A percentile compares a stretch with the other conserved stretches of the same genome.
phyloP scores from a whole-genome alignment of 30 jellyfish, hydroid and myxozoan genomes.

The Pseudorhiza aurosa region DNA sequence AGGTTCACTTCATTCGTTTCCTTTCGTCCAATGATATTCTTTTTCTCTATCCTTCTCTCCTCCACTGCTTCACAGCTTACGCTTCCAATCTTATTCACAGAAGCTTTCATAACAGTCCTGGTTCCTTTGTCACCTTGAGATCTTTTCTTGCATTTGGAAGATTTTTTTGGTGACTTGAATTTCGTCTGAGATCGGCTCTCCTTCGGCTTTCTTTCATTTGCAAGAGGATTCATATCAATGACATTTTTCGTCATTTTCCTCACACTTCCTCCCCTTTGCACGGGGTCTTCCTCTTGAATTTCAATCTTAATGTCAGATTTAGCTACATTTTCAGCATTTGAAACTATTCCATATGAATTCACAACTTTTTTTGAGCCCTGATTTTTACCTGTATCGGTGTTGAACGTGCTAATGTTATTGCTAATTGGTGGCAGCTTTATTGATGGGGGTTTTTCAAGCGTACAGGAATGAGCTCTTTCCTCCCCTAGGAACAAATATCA shows the following conservation, averaged over 20 bases:
- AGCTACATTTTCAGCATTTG: too few species aligned
- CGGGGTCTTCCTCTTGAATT: too few species aligned
- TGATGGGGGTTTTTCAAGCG: background rate
- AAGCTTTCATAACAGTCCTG: slow-evolving; percentile 31
- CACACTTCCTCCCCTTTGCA: too few species aligned
- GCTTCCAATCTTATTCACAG: slow-evolving; percentile 11
- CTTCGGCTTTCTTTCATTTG: too few species aligned
- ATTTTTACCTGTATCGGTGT: background rate
- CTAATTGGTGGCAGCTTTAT: slow-evolving; percentile 42
- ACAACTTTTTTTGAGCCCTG: too few species aligned
- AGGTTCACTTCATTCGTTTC: slow-evolving; percentile 16
- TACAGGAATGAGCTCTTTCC: slow-evolving; percentile 44
- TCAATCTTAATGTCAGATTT: too few species aligned
- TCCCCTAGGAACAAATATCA: slow-evolving; percentile 43
- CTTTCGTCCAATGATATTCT: background rate
- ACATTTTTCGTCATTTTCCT: too few species aligned
- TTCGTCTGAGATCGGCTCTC: too few species aligned
- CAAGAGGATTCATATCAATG: too few species aligned
- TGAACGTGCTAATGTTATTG: background rate
- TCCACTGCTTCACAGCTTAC: background rate
- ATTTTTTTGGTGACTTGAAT: too few species aligned
- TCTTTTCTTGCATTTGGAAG: background rate
- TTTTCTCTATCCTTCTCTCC: background rate
- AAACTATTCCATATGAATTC: too few species aligned
- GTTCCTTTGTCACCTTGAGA: background rate